A percentile compares a stretch with the other conserved stretches of the same genome.
Evolutionary conservation across 2,888 invertebrate genomes (phyloP).

Genomic region (Rambutsinella grinnellia): DNA sequence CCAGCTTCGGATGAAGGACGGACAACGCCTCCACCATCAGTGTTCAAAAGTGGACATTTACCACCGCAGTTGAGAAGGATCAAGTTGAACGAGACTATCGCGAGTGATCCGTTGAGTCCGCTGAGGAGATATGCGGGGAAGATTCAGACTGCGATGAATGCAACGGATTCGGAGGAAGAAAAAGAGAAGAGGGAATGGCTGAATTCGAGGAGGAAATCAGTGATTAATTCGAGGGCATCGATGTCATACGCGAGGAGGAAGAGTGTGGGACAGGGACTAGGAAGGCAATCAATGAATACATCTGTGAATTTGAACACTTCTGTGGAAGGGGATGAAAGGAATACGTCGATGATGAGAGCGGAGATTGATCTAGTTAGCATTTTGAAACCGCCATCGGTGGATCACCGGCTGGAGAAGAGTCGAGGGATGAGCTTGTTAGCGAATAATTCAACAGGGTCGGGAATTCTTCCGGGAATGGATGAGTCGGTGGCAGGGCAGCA

Average conservation of each 20-base stretch:
- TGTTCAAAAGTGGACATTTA: constrained; percentile 2
- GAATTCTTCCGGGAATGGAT: constrained; percentile 3
- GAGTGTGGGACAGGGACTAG: neutral
- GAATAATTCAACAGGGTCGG: neutral
- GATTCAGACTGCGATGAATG: constrained; percentile 25
- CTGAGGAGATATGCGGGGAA: constrained; percentile 45
- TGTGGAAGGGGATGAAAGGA: neutral
- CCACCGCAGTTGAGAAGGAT: constrained; percentile 44
- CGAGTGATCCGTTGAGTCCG: constrained; percentile 50
- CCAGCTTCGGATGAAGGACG: neutral
- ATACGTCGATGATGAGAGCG: neutral
- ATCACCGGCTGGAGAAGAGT: constrained; percentile 49
- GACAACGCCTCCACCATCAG: neutral
- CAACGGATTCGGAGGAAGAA: constrained; percentile 8
- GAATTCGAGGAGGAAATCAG: neutral
- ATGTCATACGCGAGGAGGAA: neutral
- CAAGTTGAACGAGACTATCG: constrained; percentile 21
- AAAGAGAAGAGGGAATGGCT: neutral
- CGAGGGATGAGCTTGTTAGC: neutral
- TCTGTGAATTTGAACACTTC: constrained; percentile 7
- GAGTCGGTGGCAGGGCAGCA: neutral
- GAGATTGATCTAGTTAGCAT: constrained; percentile 53
- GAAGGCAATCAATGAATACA: neutral
- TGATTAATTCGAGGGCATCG: neutral
- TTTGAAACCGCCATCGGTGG: constrained; percentile 57